Evolutionary conservation across 2,888 invertebrate species (phyloP), one percentile per base, ranked within the genome.

Genomic region (Drosophila siamana): DNA sequence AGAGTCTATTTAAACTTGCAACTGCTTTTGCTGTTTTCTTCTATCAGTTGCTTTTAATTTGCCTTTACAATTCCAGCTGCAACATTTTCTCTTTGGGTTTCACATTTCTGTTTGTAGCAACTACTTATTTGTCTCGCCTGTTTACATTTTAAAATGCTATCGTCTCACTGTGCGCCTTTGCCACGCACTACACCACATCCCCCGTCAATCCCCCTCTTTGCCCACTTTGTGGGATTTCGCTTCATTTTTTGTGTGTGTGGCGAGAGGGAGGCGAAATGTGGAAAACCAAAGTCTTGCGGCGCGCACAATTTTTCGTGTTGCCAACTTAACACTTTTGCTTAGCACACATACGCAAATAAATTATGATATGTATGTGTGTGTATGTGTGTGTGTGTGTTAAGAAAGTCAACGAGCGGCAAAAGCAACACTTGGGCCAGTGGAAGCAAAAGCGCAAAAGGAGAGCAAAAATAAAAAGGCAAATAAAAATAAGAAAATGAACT

Each of bases 321-420:
- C 82, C 82, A 85, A 87, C 87, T 81, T 83, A 83, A 83, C 88
- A 83, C 88, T 88, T 83, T 83, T 80, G 66, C 88, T 82, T 60
- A 74, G 86, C 69, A 66, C 59, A 62, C 57, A 66, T 72, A 61
- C 71, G 57, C 78, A 67, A 74, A 69, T 76, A 78, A 72, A 70
- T 78, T 79, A 76, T 80, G 77, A 80, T 67, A 28, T 63, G 46
- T 55, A 22, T 40, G 57, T 24, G 26, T 52, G 57, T 56, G 55
- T 55, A 54, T 44, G 65, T 56, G 62, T 60, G 77, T 41, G 64
- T 54, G 63, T 78, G 73, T 62, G 78, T 47, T 38, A 54, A 43
- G 44, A 74, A 54, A 80, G 68, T 80, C 81, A 86, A 84, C 74
- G 81, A 86, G 87, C 64, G 71, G 68, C 67, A 82, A 85, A 79